Evolutionary conservation across 2,797 vertebrate genomes (phyloP).

Genomic region (Coregonus suidteri): DNA sequence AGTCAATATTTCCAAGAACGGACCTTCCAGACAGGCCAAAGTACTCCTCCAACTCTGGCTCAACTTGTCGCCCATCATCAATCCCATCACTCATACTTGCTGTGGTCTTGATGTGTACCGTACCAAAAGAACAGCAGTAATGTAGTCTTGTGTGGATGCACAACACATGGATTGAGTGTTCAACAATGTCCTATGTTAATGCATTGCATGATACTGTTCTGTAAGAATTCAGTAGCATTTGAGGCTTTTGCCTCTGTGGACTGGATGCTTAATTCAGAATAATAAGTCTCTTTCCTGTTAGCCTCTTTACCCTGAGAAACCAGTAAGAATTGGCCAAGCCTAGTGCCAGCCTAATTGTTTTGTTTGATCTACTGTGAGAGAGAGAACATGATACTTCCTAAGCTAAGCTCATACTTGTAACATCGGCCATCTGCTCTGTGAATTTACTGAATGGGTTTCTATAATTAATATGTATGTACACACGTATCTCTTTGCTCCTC

Average conservation of each 20-base stretch:
- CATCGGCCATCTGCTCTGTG: not conserved
- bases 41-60: conserved; percentile 35
- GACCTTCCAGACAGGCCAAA: conserved; percentile 20
- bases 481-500: not conserved
- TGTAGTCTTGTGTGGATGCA: not conserved
- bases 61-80: conserved; percentile 48
- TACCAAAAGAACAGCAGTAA: not conserved
- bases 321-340: too few relatives aligned
- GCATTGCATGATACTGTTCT: not conserved
- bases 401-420: not conserved
- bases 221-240: not conserved
- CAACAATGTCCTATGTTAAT: not conserved
- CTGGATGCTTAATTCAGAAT: not conserved
- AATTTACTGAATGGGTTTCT: not conserved
- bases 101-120: conserved; percentile 10
- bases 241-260: not conserved
- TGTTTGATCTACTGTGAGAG: not conserved
- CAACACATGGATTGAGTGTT: not conserved
- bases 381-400: not conserved
- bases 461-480: too few relatives aligned
- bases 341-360: too few relatives aligned
- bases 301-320: too few relatives aligned
- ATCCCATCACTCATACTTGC: conserved; percentile 19
- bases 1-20: conserved; percentile 53
- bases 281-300: not conserved